Evolutionary conservation across 2,888 invertebrate genomes (phyloP).

Genomic region (Meteorus cinctellus): DNA sequence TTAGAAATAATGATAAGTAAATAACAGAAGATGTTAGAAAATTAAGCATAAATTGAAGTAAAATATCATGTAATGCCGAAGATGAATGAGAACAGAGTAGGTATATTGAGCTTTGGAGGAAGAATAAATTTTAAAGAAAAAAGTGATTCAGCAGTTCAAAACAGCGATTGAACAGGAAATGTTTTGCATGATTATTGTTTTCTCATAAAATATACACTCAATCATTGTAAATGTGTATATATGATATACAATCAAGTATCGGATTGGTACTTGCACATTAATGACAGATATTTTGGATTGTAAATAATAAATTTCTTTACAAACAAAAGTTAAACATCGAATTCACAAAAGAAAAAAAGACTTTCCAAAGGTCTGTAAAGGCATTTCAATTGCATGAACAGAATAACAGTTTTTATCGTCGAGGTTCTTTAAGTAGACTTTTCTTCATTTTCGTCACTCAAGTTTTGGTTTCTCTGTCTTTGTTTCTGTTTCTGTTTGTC

Average conservation of each 20-base stretch:
- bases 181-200: neutral
- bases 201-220: neutral
- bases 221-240: constrained; percentile 13
- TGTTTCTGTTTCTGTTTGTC: neutral
- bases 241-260: neutral
- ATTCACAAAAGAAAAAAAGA: neutral
- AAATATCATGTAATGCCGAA: neutral
- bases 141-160: neutral
- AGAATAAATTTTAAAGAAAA: neutral
- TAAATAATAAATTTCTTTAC: neutral
- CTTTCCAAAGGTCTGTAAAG: neutral
- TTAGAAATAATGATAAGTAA: constrained; percentile 55
- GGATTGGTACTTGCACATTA: neutral
- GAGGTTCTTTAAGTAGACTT: neutral
- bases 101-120: neutral
- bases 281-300: neutral
- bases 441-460: neutral
- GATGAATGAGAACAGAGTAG: neutral
- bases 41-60: neutral
- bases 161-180: neutral
- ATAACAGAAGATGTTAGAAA: constrained; percentile 20
- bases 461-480: neutral
- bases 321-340: neutral
- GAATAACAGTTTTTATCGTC: neutral
- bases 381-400: neutral